A percentile compares a stretch with the other conserved stretches of the same genome.
Conservation (phyloP, 2,797 vertebrate genomes). For the Scomberomorus guttatus region DNA sequence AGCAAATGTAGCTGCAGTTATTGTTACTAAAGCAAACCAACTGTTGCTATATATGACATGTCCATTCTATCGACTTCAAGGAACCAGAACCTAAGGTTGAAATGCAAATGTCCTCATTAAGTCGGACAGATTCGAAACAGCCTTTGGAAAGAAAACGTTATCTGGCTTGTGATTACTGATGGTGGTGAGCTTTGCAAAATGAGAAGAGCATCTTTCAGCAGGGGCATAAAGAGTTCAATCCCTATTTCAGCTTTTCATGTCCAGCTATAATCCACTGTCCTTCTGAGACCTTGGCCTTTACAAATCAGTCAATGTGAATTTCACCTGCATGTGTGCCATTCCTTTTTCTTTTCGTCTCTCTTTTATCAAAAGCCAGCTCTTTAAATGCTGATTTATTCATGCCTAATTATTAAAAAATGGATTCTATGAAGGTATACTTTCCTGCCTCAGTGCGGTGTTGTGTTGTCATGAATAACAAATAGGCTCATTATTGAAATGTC, state of each 20-base stretch:
- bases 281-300: constrained; percentile 74
- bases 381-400: constrained; percentile 67
- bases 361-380: constrained; percentile 44
- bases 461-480: constrained; percentile 79
- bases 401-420: constrained; percentile 60
- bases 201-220: constrained; percentile 67
- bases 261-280: constrained; percentile 69
- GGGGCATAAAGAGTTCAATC: constrained; percentile 65
- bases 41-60: constrained; percentile 54
- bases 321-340: constrained; percentile 41
- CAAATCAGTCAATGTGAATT: constrained; percentile 57
- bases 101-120: constrained; percentile 79
- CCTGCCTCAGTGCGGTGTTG: constrained; percentile 52
- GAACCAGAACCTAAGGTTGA: constrained; percentile 65
- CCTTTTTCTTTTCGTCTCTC: constrained; percentile 28
- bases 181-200: constrained; percentile 64
- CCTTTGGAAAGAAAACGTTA: constrained; percentile 52
- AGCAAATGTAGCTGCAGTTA: constrained; percentile 37
- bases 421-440: constrained; percentile 58
- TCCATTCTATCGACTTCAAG: constrained; percentile 58
- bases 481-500: constrained; percentile 78
- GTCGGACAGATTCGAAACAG: constrained; percentile 61
- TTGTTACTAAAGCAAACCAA: constrained; percentile 41
- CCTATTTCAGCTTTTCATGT: constrained; percentile 68
- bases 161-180: constrained; percentile 67